Base-by-base conservation (phyloP, 1,140 invertebrate genomes). In the Diplogasteroides magnus region DNA sequence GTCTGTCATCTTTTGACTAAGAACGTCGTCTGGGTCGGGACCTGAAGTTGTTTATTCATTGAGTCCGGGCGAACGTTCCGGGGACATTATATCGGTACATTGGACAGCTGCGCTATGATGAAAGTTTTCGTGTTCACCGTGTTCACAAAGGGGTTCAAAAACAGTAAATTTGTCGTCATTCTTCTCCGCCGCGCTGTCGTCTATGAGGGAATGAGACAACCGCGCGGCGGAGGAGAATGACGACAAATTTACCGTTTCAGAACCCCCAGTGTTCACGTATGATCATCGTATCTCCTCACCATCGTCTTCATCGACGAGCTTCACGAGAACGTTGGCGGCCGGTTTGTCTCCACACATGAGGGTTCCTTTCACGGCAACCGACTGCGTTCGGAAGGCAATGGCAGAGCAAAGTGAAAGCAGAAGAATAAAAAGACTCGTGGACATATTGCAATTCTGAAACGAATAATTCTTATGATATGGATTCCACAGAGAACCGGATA, bases 11-110 rank as follows among this genome's bases (percentile, higher is more conserved):
- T 29, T 64, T 25, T 61, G 71, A 55, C 77, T 77, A 2, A 83
- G 71, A 27, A 76, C n/a, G 56, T 82, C 80, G 66, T 82, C 81
- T 1, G 80, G 82, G 68, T 82, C 81, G 1, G 81, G 80, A 1
- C 77, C 79, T 77, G 29, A 68, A 75, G 37, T 19, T 48, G 6
- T 48, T 48, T 11, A 19, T 48, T 48, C 19, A 19, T 6, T 19
- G 37, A 48, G 37, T 48, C 6, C 37, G 37, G 37, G 6, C 19
- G 37, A 6, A 48, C 19, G 37, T 48, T 48, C 37, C 6, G 37
- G 6, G 19, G 6, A 6, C 6, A 19, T 48, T 11, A 11, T 48
- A 48, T 19, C 37, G 37, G 19, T 11, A 48, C 19, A 48, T 48
- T 48, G 6, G 19, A 48, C 37, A 48, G 37, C 37, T 48, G 37